Evolutionary conservation across 2,113 vertebrate genomes (phyloP), one percentile per base, ranked within the genome.

Genomic region (Phalacrocorax brasilianus): DNA sequence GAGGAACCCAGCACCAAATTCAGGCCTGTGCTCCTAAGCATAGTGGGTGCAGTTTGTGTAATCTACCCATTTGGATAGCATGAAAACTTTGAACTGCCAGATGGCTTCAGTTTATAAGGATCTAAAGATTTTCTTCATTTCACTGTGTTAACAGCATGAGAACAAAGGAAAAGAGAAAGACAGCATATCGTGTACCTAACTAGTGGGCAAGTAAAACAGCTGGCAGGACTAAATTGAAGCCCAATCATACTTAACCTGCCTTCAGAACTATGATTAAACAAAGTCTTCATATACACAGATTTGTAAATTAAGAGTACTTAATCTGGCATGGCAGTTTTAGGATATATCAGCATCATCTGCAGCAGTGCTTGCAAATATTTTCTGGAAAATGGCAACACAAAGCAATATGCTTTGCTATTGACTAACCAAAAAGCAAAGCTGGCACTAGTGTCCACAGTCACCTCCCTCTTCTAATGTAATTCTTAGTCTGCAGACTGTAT

Each of bases 41-140:
- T 6, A 71, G 35, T 47, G 53, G 91, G 6, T 52, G 61, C 8
- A 20, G 56, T 71, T 81, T 87, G 35, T 81, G n/a, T 65, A 86
- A 78, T 73, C 50, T 76, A 65, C 20, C 73, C 58, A 79, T 87
- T 95, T 87, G 87, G 53, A 84, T 59, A 96, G 49, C 30, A 58
- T 38, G 55, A 75, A 33, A 94, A 42, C 62, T 72, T 52, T 20
- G 62, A 92, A 87, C 19, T 49, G 22, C 19, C 74, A 93, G 85
- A 82, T 88, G 71, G 91, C 52, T 94, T 93, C 73, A 63, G 35
- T 92, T 95, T 89, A 55, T 71, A 83, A 77, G 38, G 35, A 71
- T 42, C 50, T 74, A 12, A 85, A 75, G 58, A 67, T 96, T 87
- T 91, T 91, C 74, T 85, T 75, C 35, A 68, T 79, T 87, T 92